A percentile compares a stretch with the other conserved stretches of the same genome.
These are phyloP conservation scores for Lepilemur septentrionalis DNA, from an alignment of 2,797 vertebrate genomes.

Conservation along the genomic window DNA sequence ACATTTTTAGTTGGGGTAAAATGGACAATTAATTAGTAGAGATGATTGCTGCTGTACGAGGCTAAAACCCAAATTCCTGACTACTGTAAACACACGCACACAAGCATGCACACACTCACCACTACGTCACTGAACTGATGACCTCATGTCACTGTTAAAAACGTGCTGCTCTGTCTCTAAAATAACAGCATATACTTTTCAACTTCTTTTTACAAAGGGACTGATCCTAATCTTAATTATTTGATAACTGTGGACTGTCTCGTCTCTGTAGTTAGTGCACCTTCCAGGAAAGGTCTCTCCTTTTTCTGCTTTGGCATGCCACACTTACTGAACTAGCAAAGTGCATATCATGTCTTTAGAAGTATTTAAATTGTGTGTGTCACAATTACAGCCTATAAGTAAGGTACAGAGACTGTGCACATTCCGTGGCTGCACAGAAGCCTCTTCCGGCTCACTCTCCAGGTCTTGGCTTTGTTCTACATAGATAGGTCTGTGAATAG, in stretches of 20 bases:
- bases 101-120: neutral
- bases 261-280: neutral
- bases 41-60: neutral
- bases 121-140: neutral
- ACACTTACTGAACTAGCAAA: neutral
- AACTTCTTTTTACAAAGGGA: neutral
- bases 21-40: neutral
- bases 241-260: neutral
- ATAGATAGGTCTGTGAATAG: neutral
- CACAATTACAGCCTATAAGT: neutral
- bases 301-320: neutral
- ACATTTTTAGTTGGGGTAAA: neutral
- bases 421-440: neutral
- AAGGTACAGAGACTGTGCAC: fast-evolving
- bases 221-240: neutral
- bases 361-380: neutral
- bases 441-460: neutral
- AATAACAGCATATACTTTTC: neutral
- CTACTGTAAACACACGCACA: neutral
- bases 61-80: neutral
- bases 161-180: neutral
- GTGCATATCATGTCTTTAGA: neutral
- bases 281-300: neutral
- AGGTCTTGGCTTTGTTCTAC: neutral
- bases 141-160: neutral